These are phyloP conservation scores for Himantopus leucocephalus DNA, from an alignment of 2,113 vertebrate genomes.

Conservation along the genomic window DNA sequence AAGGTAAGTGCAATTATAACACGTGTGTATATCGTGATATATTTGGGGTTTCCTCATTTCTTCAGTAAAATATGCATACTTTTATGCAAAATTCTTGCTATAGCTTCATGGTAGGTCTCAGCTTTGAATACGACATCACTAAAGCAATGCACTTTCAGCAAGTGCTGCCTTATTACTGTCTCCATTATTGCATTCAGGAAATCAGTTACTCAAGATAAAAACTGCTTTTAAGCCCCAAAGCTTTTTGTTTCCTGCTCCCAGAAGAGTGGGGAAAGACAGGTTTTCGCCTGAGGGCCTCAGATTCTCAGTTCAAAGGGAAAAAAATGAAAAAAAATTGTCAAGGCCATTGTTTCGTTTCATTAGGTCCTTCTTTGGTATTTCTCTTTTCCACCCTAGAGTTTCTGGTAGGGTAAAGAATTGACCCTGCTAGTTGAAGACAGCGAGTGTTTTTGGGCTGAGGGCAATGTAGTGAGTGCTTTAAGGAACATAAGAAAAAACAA, in stretches of 20 bases:
- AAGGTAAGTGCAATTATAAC: slow-evolving; percentile 61
- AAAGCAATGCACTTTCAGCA: not conserved
- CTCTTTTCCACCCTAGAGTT: not conserved
- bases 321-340: not conserved
- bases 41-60: not conserved
- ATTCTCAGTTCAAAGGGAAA: not conserved
- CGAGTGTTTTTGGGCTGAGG: not conserved
- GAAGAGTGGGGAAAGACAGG: not conserved
- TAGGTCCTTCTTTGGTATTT: not conserved
- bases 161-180: not conserved
- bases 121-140: not conserved
- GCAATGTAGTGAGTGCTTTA: not conserved
- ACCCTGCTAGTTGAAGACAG: not conserved
- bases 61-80: not conserved
- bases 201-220: not conserved
- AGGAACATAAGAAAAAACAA: not conserved
- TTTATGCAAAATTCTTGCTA: not conserved
- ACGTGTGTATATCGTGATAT: accelerated
- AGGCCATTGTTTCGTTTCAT: not conserved
- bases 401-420: not conserved
- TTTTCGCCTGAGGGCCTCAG: not conserved
- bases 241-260: not conserved
- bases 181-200: not conserved
- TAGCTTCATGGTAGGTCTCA: not conserved
- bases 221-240: not conserved